phyloP scores from a whole-genome alignment of 2,113 vertebrate species.

The Phalacrocorax carbo region DNA sequence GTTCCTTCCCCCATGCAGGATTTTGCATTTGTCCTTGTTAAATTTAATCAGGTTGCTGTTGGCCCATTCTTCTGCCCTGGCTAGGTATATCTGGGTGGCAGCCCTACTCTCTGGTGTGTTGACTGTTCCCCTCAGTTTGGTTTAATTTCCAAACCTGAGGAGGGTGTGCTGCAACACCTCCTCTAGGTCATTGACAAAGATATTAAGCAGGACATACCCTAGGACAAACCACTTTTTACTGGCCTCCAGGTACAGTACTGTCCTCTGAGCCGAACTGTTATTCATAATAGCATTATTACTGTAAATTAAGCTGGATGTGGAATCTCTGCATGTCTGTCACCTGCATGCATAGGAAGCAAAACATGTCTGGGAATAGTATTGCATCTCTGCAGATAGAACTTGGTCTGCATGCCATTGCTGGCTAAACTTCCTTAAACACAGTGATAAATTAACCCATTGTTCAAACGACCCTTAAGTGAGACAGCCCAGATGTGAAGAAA shows the following conservation, averaged over 20 bases:
- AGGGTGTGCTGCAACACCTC: not conserved
- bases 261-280: not conserved
- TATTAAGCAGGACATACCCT: not conserved
- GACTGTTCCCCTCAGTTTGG: not conserved
- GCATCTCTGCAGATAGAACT: not conserved
- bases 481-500: not conserved
- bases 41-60: not conserved
- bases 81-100: not conserved
- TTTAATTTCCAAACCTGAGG: not conserved
- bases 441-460: not conserved
- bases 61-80: not conserved
- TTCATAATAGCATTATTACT: not conserved
- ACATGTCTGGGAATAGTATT: not conserved
- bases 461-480: not conserved
- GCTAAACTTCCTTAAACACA: not conserved
- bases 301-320: not conserved
- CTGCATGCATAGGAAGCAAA: not conserved
- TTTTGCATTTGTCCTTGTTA: not conserved
- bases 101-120: not conserved
- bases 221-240: not conserved
- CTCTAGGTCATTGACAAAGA: not conserved
- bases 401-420: not conserved
- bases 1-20: not conserved
- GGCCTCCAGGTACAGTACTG: not conserved
- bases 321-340: not conserved